These are phyloP conservation scores for Atopsyche davidsoni DNA, from an alignment of 1,140 invertebrate species.

Conservation along the genomic window DNA sequence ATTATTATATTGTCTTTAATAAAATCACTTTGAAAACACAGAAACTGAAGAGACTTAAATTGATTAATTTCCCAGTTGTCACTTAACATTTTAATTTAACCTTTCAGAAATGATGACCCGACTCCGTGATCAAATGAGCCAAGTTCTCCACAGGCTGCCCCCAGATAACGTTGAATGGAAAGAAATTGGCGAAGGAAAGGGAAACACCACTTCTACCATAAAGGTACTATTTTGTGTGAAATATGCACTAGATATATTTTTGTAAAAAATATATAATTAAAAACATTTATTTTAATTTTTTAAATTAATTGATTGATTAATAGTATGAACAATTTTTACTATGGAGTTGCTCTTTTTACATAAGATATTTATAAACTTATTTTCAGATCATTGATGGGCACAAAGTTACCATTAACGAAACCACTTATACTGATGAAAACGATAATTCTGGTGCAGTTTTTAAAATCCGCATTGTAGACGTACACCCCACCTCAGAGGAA, in stretches of 20 bases:
- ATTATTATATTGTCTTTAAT: too few species aligned
- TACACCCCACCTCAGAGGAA: conserved; percentile 43
- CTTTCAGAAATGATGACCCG: conserved; percentile 43
- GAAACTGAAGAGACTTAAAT: too few species aligned
- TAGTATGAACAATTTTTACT: too few species aligned
- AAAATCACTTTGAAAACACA: too few species aligned
- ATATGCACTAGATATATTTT: neutral
- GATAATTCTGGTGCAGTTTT: conserved; percentile 40
- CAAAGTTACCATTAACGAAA: conserved; percentile 53
- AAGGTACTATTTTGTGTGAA: conserved; percentile 41
- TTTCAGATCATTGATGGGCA: conserved; percentile 51
- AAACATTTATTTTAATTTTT: neutral
- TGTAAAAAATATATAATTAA: neutral
- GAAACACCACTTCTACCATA: conserved; percentile 49
- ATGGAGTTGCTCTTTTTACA: neutral
- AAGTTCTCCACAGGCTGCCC: conserved; percentile 32
- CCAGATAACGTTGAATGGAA: conserved; percentile 30
- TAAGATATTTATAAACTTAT: conserved; percentile 2
- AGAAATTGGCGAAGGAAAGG: conserved; percentile 38
- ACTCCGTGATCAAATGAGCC: conserved; percentile 39
- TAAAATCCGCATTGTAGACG: conserved; percentile 48
- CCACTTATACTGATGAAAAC: conserved; percentile 44
- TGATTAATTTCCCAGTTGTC: too few species aligned
- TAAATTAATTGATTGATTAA: too few species aligned
- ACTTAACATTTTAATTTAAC: too few species aligned